Conservation (phyloP, 2,113 vertebrate genomes). For the Boulengeromyrus knoepffleri region DNA sequence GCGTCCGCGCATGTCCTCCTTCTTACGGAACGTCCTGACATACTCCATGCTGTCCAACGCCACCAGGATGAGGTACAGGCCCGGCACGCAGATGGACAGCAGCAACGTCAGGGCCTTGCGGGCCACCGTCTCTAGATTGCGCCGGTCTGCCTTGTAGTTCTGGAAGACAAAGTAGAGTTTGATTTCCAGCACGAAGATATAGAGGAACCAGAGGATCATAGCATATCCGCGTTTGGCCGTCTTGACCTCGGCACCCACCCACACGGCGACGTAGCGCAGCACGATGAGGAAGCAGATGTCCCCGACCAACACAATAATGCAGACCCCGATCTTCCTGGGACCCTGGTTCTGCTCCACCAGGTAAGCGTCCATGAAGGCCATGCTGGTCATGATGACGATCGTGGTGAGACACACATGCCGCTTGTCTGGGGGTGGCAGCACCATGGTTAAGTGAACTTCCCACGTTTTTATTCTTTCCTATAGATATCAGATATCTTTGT, state of each 20-base stretch:
- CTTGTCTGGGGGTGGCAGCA: constrained; percentile 75
- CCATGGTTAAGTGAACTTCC: constrained; percentile 58
- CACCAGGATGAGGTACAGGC: constrained; percentile 75
- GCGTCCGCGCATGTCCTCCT: constrained; percentile 75
- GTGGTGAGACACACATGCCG: constrained; percentile 82
- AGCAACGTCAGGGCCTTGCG: constrained; percentile 76
- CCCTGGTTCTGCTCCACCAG: constrained; percentile 83
- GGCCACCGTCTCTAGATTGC: constrained; percentile 69
- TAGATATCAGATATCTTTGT: background rate
- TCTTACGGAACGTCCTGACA: constrained; percentile 77
- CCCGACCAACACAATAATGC: constrained; percentile 78
- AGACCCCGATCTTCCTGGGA: constrained; percentile 76
- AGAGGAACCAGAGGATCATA: constrained; percentile 85
- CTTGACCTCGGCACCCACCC: constrained; percentile 80
- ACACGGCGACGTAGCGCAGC: constrained; percentile 76
- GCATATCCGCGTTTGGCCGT: constrained; percentile 77
- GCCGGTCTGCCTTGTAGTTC: constrained; percentile 76
- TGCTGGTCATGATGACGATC: constrained; percentile 80
- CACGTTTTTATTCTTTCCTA: background rate
- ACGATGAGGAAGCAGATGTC: constrained; percentile 80
- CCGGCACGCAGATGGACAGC: constrained; percentile 74
- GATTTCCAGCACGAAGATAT: constrained; percentile 81
- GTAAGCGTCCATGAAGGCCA: constrained; percentile 84
- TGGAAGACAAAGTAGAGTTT: constrained; percentile 84
- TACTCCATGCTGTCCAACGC: constrained; percentile 83